These are phyloP conservation scores for Melanostigma gelatinosum DNA, from an alignment of 2,113 vertebrate species.

Conservation along the genomic window DNA sequence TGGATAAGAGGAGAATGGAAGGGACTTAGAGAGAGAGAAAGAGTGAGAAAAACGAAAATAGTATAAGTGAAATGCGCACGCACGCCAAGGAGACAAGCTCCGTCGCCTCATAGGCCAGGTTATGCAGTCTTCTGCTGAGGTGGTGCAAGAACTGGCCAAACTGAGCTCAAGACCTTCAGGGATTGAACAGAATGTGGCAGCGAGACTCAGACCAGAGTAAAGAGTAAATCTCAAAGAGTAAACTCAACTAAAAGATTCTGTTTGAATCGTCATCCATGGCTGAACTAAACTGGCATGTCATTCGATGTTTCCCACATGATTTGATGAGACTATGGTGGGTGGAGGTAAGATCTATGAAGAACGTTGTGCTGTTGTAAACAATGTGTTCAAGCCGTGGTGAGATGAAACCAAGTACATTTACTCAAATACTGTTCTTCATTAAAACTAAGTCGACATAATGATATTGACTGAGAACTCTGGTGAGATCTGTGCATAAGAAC, in stretches of 20 bases:
- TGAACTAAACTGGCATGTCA: neutral
- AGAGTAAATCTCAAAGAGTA: slow-evolving; percentile 3
- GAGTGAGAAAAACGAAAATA: slow-evolving; percentile 61
- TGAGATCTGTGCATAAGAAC: neutral
- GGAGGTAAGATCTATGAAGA: neutral
- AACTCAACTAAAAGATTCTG: neutral
- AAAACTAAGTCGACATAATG: neutral
- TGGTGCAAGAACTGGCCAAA: slow-evolving; percentile 41
- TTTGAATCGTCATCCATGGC: neutral
- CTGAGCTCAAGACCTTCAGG: slow-evolving; percentile 25
- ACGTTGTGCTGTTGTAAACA: neutral
- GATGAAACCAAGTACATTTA: too few relatives aligned
- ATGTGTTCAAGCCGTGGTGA: neutral
- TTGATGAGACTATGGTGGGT: neutral
- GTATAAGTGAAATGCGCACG: slow-evolving; percentile 20
- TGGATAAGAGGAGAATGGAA: slow-evolving; percentile 46
- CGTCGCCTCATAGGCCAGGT: slow-evolving; percentile 47
- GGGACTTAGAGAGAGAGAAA: slow-evolving; percentile 19
- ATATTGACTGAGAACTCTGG: neutral
- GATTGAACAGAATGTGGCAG: slow-evolving; percentile 33
- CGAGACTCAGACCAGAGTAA: slow-evolving; percentile 14
- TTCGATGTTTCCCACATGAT: neutral
- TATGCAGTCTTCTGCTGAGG: slow-evolving; percentile 54
- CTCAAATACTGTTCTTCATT: too few relatives aligned
- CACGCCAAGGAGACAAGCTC: slow-evolving; percentile 31